phyloP scores from a whole-genome alignment of 2,113 vertebrate genomes.

The Burhinus bistriatus region DNA sequence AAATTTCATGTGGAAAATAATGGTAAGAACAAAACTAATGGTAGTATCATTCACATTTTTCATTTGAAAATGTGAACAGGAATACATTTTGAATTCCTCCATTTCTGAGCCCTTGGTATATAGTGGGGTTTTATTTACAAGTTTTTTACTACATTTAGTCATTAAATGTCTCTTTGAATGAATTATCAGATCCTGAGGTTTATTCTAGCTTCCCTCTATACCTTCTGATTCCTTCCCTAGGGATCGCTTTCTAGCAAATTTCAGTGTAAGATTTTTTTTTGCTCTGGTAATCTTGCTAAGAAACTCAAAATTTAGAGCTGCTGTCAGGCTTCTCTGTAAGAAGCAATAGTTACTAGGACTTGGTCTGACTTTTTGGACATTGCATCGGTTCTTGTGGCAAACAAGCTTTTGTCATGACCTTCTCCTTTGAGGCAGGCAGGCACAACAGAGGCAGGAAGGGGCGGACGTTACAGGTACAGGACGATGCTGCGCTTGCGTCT shows the following conservation, averaged over 20 bases:
- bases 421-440: background rate
- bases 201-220: background rate
- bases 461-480: fast-evolving
- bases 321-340: background rate
- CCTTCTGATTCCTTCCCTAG: background rate
- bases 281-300: background rate
- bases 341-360: background rate
- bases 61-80: background rate
- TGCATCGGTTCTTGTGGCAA: background rate
- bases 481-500: background rate
- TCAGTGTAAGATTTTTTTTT: background rate
- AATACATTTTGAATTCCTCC: background rate
- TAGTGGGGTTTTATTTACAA: background rate
- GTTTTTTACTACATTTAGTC: background rate
- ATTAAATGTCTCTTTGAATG: background rate
- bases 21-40: background rate
- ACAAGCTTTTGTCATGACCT: background rate
- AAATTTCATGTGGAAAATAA: background rate
- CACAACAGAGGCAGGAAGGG: background rate
- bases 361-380: background rate
- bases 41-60: background rate
- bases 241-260: background rate
- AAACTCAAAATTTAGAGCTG: background rate
- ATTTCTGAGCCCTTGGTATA: background rate
- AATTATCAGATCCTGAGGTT: background rate